A percentile compares a stretch with the other conserved stretches of the same genome.
phyloP scores from a whole-genome alignment of 1,140 invertebrate genomes.

The Drosophila nebulosa region DNA sequence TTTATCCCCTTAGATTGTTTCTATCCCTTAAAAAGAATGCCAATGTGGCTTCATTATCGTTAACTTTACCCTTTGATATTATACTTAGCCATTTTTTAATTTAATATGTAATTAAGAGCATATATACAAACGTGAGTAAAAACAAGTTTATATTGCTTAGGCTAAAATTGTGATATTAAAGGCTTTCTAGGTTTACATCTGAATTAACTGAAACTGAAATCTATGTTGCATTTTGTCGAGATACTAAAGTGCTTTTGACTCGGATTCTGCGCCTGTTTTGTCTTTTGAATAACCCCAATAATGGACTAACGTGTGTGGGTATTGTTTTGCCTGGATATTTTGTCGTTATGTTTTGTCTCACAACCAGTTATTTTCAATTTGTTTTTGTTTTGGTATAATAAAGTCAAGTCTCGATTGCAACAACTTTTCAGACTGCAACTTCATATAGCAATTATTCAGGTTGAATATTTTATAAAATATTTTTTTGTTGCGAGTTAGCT shows the following conservation, averaged over 20 bases:
- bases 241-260: neutral
- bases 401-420: slow-evolving; percentile 25
- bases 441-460: slow-evolving; percentile 51
- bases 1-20: no score
- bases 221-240: no score
- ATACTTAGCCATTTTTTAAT: no score
- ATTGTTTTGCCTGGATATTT: neutral
- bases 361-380: neutral
- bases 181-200: no score
- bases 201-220: no score
- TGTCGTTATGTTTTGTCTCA: neutral
- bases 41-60: no score
- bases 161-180: no score
- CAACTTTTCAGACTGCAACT: neutral
- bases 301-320: neutral
- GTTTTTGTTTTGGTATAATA: slow-evolving; percentile 6
- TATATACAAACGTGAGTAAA: no score
- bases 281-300: neutral
- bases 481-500: slow-evolving; percentile 16
- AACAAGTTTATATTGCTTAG: no score
- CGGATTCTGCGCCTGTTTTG: neutral
- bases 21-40: no score
- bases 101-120: no score
- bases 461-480: slow-evolving; percentile 50
- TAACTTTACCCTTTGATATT: no score